Evolutionary conservation across 35 echinoderm and acorn worm species (phyloP), one percentile per base, ranked within the genome.

Genomic region (Amphiura filiformis): DNA sequence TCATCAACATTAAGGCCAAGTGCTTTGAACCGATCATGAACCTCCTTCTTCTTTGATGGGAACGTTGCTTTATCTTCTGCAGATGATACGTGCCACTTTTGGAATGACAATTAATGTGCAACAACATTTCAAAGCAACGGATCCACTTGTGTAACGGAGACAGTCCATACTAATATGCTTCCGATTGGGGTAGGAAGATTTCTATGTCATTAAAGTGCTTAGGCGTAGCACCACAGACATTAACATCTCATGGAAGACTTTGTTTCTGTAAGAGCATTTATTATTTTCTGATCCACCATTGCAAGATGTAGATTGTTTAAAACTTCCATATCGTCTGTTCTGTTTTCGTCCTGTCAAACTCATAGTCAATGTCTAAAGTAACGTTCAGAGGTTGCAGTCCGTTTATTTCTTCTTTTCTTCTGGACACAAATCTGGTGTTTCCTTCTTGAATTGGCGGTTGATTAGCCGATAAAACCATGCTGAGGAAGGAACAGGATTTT

Each of bases 211-310:
- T 92, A 37, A 87, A 92, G 31, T 82, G 33, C 76, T 82, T 87
- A 15, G 80, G 78, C 0, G 84, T 92, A n/a, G 78, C 84, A 37
- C 39, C 39, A 61, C 84, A 87, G 22, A 47, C 87, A 82, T 36
- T 87, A 82, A 37, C 84, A 87, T 82, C 84, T 31, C 90, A 82
- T 87, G 23, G 90, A 82, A 5, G 85, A 92, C 64, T 87, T 75
- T 1, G 90, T 92, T 44, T 86, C 56, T 34, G 85, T 92, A n/a
- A 92, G 36, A 31, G 85, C 84, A 83, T 80, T 90, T 34, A 84
- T 44, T 13, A 84, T 81, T 34, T 90, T 92, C 56, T 92, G 90
- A 36, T 92, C 90, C 0, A 92, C 90, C 78, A 92, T 87, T 13
- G 78, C 86, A 36, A 87, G 37, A 26, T 87, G 80, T 9, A 82